Evolutionary conservation across 2,797 vertebrate genomes (phyloP).

Genomic region (Typhlichthys eigenmanni): DNA sequence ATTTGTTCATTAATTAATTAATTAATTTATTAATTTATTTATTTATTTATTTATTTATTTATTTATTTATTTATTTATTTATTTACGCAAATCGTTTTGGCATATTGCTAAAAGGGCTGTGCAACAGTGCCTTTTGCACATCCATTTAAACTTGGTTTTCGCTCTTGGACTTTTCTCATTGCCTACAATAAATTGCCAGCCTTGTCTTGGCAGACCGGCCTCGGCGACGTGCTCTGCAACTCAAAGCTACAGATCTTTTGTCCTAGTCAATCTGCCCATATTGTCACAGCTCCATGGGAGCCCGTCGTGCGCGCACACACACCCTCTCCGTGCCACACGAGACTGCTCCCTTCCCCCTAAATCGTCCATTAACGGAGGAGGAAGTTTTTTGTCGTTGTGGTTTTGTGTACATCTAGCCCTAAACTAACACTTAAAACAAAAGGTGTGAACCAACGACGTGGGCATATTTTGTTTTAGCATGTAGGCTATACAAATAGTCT

Average conservation of each 20-base stretch:
- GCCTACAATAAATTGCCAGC: constrained; percentile 70
- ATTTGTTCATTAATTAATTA: too few species aligned
- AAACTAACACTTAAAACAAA: not conserved
- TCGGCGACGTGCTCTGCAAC: constrained; percentile 86
- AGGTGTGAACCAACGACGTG: too few species aligned
- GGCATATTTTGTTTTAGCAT: too few species aligned
- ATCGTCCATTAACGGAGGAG: constrained; percentile 66
- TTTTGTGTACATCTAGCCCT: constrained; percentile 19
- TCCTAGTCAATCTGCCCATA: constrained; percentile 83
- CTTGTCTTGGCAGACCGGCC: constrained; percentile 65
- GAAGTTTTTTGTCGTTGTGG: constrained; percentile 31
- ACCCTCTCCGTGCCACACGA: constrained; percentile 65
- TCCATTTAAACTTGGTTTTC: constrained; percentile 12
- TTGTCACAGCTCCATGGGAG: constrained; percentile 80
- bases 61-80: too few species aligned
- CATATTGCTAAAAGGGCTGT: not conserved
- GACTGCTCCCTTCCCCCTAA: constrained; percentile 48
- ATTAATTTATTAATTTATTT: too few species aligned
- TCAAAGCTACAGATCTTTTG: constrained; percentile 85
- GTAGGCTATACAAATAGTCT: too few species aligned
- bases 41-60: too few species aligned
- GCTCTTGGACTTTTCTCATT: constrained; percentile 66
- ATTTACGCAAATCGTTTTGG: too few species aligned
- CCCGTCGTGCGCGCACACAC: constrained; percentile 51
- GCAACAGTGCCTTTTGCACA: not conserved